These are phyloP conservation scores for Drosophila paracracens DNA, from an alignment of 2,888 invertebrate species.

Conservation along the genomic window DNA sequence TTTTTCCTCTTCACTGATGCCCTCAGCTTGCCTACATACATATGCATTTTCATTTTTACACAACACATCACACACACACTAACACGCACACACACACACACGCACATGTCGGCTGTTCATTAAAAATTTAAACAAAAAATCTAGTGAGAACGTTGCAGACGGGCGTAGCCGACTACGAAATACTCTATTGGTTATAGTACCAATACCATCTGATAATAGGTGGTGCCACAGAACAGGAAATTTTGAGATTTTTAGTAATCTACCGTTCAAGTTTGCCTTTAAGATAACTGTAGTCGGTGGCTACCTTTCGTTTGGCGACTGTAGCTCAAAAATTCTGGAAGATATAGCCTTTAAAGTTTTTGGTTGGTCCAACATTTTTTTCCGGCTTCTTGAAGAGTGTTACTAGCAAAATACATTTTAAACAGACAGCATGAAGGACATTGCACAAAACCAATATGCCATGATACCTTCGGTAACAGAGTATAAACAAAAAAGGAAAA, in stretches of 20 bases:
- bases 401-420: too few species aligned
- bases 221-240: too few species aligned
- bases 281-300: too few species aligned
- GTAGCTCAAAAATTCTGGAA: too few species aligned
- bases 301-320: too few species aligned
- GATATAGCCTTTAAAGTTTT: too few species aligned
- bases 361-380: too few species aligned
- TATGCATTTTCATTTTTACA: constrained; percentile 18
- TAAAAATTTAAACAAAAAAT: not conserved
- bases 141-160: not conserved
- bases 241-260: too few species aligned
- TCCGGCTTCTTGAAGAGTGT: too few species aligned
- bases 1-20: constrained; percentile 35
- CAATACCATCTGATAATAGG: too few species aligned
- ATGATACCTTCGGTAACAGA: not conserved
- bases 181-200: not conserved
- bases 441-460: not conserved
- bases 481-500: not conserved
- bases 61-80: constrained; percentile 15
- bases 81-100: not conserved
- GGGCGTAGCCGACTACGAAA: not conserved
- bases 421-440: too few species aligned
- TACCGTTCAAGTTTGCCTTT: too few species aligned
- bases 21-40: constrained; percentile 20
- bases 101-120: constrained; percentile 3